These are phyloP conservation scores for Vanessa tameamea DNA, from an alignment of 1,140 invertebrate species.

Conservation along the genomic window DNA sequence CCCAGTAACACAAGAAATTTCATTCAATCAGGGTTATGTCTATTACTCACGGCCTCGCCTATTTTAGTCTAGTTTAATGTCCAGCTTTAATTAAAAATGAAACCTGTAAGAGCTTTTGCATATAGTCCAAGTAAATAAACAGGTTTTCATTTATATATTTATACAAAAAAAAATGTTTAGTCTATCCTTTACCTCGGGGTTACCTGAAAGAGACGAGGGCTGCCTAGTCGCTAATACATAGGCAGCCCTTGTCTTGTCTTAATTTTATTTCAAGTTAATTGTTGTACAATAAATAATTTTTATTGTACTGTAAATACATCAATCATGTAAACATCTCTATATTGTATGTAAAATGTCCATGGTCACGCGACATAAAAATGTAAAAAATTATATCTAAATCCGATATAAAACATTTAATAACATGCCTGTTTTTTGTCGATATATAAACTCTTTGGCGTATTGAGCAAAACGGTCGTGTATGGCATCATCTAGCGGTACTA, in stretches of 20 bases:
- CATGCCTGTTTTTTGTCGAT: constrained; percentile 7
- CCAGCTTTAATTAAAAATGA: too few species aligned
- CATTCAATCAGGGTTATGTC: too few species aligned
- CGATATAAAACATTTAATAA: not conserved
- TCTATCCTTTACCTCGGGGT: too few species aligned
- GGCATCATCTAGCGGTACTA: constrained; percentile 70
- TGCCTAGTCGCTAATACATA: too few species aligned
- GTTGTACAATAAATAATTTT: not conserved
- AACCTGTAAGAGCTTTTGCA: too few species aligned
- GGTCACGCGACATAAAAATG: not conserved
- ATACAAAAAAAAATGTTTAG: too few species aligned
- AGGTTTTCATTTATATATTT: too few species aligned
- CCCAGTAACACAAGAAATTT: too few species aligned
- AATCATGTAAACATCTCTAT: not conserved
- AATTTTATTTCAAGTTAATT: not conserved
- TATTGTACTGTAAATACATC: not conserved
- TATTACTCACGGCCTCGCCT: too few species aligned
- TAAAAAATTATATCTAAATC: not conserved
- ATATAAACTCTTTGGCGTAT: constrained; percentile 66
- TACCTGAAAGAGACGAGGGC: too few species aligned
- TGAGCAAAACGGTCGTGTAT: constrained; percentile 74
- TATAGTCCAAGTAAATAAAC: too few species aligned
- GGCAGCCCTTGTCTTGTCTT: not conserved
- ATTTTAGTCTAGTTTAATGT: too few species aligned
- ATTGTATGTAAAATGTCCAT: not conserved